A percentile compares a stretch with the other conserved stretches of the same genome.
phyloP scores from a whole-genome alignment of 2,888 invertebrate genomes.

The Rhabditoides inermis region DNA sequence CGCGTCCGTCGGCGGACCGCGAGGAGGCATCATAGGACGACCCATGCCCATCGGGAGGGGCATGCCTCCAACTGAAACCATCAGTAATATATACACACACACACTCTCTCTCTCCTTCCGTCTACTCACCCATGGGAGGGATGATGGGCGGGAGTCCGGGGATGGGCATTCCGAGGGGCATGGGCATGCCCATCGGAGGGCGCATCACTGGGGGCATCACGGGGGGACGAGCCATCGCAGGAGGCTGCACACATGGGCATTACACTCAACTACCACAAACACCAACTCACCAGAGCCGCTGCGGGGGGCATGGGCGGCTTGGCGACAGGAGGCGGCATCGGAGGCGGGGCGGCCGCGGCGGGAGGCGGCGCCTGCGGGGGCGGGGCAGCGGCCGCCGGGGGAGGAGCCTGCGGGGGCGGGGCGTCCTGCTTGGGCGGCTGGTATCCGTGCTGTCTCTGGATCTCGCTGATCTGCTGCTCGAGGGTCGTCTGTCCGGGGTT shows the following conservation, averaged over 20 bases:
- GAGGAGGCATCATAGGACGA: background rate
- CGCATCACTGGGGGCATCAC: no score
- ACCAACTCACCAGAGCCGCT: background rate
- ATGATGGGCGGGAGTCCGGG: slow-evolving; percentile 11
- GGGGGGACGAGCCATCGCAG: slow-evolving; percentile 5
- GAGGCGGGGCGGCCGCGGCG: slow-evolving; percentile 5
- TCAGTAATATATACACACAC: no score
- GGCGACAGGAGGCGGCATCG: slow-evolving; percentile 5
- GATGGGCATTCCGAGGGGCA: background rate
- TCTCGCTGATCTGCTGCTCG: slow-evolving; percentile 39
- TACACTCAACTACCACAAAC: background rate
- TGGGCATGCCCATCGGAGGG: slow-evolving; percentile 5
- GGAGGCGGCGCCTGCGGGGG: slow-evolving; percentile 17
- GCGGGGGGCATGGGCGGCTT: background rate
- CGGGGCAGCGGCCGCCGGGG: slow-evolving; percentile 6
- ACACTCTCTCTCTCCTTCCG: slow-evolving; percentile 27
- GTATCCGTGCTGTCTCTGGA: slow-evolving; percentile 39
- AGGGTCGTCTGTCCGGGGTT: no score
- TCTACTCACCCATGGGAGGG: slow-evolving; percentile 18
- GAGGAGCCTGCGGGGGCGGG: slow-evolving; percentile 8
- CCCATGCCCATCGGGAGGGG: background rate
- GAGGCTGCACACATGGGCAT: background rate
- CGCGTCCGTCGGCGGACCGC: slow-evolving; percentile 48
- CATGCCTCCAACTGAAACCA: no score
- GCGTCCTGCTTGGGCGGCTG: background rate